These are phyloP conservation scores for Passer domesticus DNA, from an alignment of 2,113 vertebrate species.

Conservation along the genomic window DNA sequence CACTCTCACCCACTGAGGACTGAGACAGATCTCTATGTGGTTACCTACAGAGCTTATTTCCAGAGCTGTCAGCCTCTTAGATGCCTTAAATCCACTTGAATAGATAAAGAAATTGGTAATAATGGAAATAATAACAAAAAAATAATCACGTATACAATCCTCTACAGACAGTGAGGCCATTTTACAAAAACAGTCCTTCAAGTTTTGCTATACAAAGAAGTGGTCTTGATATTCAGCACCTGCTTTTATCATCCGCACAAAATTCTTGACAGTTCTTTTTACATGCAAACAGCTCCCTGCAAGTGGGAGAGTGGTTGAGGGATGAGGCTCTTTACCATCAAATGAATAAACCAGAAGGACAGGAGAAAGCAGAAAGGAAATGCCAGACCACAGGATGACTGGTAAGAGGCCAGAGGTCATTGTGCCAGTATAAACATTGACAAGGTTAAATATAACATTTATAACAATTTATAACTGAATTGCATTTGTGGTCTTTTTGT, in stretches of 20 bases:
- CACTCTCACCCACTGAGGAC: background rate
- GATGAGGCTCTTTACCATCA: background rate
- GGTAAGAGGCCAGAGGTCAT: background rate
- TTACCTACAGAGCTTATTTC: background rate
- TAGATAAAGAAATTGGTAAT: background rate
- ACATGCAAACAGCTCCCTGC: background rate
- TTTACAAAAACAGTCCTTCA: background rate
- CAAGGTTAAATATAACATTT: background rate
- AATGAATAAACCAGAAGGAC: background rate
- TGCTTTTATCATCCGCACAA: background rate
- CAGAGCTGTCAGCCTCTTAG: background rate
- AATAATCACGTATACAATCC: background rate
- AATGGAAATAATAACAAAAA: background rate
- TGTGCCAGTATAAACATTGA: background rate
- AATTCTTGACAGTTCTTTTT: background rate
- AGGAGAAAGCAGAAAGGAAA: background rate
- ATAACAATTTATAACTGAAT: background rate
- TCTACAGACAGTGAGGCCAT: background rate
- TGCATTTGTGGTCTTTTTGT: fast-evolving
- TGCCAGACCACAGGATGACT: background rate
- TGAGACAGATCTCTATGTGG: background rate
- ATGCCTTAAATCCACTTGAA: background rate
- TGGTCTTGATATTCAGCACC: background rate
- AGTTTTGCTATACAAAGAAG: background rate
- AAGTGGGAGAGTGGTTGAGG: background rate